These are phyloP conservation scores for Sminthopsis crassicaudata DNA, from an alignment of 2,113 vertebrate species.

Conservation along the genomic window DNA sequence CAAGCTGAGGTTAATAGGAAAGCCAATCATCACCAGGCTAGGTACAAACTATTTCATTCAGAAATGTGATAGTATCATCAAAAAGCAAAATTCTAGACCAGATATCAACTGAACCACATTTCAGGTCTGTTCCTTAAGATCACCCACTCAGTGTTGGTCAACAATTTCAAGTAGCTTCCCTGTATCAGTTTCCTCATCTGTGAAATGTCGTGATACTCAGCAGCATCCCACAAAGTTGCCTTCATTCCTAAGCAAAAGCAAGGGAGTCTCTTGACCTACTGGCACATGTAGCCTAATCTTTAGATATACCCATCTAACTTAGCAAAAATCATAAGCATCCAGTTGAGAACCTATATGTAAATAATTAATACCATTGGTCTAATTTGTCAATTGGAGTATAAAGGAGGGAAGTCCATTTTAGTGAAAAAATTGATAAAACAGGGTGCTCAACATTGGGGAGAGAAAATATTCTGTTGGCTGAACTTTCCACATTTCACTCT, in stretches of 20 bases:
- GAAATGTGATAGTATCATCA: neutral
- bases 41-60: neutral
- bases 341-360: neutral
- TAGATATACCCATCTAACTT: neutral
- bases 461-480: neutral
- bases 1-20: neutral
- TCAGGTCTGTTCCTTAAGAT: neutral
- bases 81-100: neutral
- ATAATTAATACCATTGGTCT: neutral
- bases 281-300: neutral
- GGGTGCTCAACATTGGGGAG: neutral
- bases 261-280: neutral
- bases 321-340: neutral
- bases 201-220: neutral
- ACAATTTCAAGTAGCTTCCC: neutral
- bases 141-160: neutral
- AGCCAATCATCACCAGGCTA: neutral
- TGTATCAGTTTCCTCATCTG: neutral
- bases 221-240: neutral
- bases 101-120: neutral
- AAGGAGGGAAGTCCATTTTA: neutral
- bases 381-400: neutral
- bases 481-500: neutral
- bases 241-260: neutral
- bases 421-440: neutral